Base-by-base conservation (phyloP, 2,797 vertebrate genomes). In the Smutsia gigantea region DNA sequence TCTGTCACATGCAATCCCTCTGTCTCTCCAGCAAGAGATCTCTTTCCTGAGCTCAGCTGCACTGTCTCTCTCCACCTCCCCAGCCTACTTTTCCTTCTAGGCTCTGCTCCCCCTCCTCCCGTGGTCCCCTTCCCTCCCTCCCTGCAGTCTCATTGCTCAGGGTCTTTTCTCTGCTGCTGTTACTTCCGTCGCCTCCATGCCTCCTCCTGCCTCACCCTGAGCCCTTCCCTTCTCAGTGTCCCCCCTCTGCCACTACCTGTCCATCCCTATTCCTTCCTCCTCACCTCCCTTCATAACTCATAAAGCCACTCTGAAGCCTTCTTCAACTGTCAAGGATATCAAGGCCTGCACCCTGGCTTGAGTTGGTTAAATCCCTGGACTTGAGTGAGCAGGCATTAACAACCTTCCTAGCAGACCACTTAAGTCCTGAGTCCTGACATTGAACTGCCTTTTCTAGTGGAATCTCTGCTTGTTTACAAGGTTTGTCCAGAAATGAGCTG, bases 401-500 rank as follows among this genome's bases (percentile, higher is more conserved):
- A 10, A 57, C 39, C 39, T n/a, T 59, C 9, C 37, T 37, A 64
- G 49, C 10, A 8, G 68, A 39, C 21, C 19, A 4, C 8, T 25
- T 72, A 25, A 82, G 71, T 37, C 69, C 55, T 3, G 29, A 64
- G 39, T 78, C 66, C 63, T 34, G 19, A 66, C 3, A 34, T n/a
- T 18, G 7, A 71, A 46, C 2, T 75, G 63, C 59, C 42, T 92
- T 46, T 37, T 74, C 3, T 1, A 23, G 49, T 34, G 39, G 64
- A 39, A 93, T 69, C 53, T 87, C 37, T 27, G 39, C 23, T 72
- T 61, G 31, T 79, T 72, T 34, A 82, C 53, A 42, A 74, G n/a
- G 18, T 59, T 53, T 87, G 55, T 61, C 49, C 87, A 74, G 78
- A 85, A 96, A 72, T 31, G 27, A 95, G 61, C 27, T 66, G 59